Conservation (phyloP, 2,113 vertebrate species). For the Hyaena hyaena region DNA sequence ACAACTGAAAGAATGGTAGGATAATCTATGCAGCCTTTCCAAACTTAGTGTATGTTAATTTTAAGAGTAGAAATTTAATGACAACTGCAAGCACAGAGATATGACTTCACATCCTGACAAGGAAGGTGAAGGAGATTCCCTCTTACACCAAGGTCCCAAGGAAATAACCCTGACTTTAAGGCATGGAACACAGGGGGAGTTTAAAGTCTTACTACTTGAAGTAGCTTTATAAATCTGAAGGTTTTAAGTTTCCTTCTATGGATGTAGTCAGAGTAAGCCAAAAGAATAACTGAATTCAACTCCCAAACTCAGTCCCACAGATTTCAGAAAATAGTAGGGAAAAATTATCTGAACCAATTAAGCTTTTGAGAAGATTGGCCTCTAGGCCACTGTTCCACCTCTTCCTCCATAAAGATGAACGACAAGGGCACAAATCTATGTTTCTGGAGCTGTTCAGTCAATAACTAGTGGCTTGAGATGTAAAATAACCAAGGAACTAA, state of each 20-base stretch:
- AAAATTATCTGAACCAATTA: neutral
- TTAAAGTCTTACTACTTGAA: neutral
- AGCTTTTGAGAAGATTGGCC: neutral
- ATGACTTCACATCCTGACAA: neutral
- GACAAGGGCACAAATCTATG: neutral
- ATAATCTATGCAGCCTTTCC: neutral
- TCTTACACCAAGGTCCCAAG: accelerated
- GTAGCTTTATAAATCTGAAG: neutral
- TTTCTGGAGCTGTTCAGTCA: neutral
- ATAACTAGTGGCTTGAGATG: neutral
- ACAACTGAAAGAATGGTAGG: neutral
- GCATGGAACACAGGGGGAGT: accelerated
- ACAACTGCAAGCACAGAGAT: neutral
- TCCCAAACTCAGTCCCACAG: neutral
- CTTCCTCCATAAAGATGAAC: neutral
- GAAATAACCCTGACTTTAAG: neutral
- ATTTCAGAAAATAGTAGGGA: neutral
- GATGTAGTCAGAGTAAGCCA: neutral
- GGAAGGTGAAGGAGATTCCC: accelerated
- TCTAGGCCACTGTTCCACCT: neutral
- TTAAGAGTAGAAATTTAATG: neutral
- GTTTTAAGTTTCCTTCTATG: neutral
- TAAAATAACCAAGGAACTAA: neutral
- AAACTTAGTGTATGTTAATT: neutral
- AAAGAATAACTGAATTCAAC: neutral